Evolutionary conservation across 2,888 invertebrate genomes (phyloP).

Genomic region (Gymnoscelis rufifasciata): DNA sequence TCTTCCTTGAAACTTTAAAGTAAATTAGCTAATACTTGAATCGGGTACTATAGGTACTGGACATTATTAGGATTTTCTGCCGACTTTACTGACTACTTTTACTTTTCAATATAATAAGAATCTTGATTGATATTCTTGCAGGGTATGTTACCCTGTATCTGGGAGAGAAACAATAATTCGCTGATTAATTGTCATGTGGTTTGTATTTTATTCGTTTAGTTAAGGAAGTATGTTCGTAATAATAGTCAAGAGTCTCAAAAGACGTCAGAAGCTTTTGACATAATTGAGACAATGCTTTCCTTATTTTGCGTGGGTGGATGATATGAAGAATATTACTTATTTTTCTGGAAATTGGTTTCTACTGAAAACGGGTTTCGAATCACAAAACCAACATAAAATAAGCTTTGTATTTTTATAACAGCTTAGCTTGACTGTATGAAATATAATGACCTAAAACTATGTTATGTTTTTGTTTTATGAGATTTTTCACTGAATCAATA

Average conservation of each 20-base stretch:
- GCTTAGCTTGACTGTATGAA: no score
- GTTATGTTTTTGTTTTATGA: no score
- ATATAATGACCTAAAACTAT: no score
- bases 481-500: no score
- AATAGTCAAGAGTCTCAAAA: conserved; percentile 6
- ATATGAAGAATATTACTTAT: background rate
- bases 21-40: no score
- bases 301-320: background rate
- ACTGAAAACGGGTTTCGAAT: background rate
- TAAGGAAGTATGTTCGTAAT: background rate
- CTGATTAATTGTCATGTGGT: background rate
- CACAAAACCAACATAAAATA: background rate
- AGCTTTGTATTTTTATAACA: background rate
- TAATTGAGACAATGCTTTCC: conserved; percentile 11
- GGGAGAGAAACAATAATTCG: background rate
- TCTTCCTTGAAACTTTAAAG: no score
- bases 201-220: background rate
- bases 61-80: no score
- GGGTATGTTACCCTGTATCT: no score
- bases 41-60: no score
- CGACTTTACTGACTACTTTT: no score
- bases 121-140: no score
- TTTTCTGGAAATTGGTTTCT: background rate
- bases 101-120: no score
- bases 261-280: conserved; percentile 2